Percentiles rank a stretch among this genome's conserved stretches.
These are phyloP conservation scores for Urocynchramus pylzowi DNA, from an alignment of 2,113 vertebrate species.

Conservation along the genomic window DNA sequence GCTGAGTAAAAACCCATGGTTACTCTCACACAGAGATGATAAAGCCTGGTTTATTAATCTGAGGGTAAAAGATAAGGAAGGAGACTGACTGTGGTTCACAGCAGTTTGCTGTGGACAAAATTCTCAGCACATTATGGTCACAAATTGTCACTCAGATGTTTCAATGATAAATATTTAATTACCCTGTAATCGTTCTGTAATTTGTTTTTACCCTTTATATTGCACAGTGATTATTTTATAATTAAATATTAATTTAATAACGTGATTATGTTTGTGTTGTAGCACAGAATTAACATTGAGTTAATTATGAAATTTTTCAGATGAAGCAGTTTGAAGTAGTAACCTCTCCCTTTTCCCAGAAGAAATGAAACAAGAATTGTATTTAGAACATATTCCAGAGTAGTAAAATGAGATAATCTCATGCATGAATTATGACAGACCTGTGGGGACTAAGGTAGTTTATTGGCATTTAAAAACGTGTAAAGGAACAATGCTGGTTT, in stretches of 20 bases:
- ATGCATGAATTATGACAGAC: neutral
- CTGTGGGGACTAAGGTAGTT: neutral
- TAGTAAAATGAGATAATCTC: neutral
- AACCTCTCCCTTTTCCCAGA: constrained; percentile 25
- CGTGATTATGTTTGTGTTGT: constrained; percentile 22
- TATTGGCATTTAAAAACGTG: neutral
- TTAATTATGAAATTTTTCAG: constrained; percentile 48
- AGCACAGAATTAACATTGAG: constrained; percentile 44
- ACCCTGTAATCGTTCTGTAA: neutral
- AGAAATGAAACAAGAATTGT: neutral
- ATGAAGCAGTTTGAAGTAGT: neutral
- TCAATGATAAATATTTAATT: constrained; percentile 49
- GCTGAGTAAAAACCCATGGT: neutral
- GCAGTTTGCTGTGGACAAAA: neutral
- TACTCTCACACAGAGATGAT: neutral
- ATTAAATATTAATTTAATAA: constrained; percentile 61
- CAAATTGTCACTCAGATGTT: constrained; percentile 35
- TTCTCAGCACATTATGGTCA: neutral
- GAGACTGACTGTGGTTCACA: neutral
- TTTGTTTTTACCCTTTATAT: constrained; percentile 28
- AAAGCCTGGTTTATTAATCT: neutral
- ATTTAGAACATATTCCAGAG: neutral
- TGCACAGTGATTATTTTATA: constrained; percentile 20
- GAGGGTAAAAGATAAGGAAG: neutral
- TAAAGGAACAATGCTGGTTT: neutral